phyloP scores from a whole-genome alignment of 2,888 invertebrate species.

The Epistrophella euchroma region DNA sequence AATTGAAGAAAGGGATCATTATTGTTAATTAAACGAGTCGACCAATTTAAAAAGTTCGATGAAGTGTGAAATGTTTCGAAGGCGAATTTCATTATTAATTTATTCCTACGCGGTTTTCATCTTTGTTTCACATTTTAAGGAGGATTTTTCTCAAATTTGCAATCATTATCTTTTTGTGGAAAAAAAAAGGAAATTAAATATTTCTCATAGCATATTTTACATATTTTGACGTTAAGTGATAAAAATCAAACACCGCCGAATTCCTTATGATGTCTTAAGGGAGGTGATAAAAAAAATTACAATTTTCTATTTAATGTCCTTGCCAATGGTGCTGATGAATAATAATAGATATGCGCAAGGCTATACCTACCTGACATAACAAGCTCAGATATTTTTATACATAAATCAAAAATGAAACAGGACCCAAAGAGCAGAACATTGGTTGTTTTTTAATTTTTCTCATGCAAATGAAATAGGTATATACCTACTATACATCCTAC shows the following conservation, averaged over 20 bases:
- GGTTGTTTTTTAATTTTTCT: background rate
- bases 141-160: background rate
- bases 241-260: background rate
- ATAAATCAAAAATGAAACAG: conserved; percentile 25
- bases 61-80: background rate
- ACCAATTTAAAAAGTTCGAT: background rate
- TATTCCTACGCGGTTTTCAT: background rate
- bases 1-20: too few relatives aligned
- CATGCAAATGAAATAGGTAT: conserved; percentile 12
- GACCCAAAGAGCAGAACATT: background rate
- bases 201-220: conserved; percentile 13
- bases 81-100: background rate
- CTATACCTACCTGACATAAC: background rate
- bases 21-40: background rate
- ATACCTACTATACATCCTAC: background rate
- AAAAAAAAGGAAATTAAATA: conserved; percentile 1
- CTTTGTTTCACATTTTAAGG: background rate
- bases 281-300: conserved; percentile 10
- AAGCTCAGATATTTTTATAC: background rate
- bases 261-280: background rate
- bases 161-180: background rate
- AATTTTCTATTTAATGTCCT: conserved; percentile 13
- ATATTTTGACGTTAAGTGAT: conserved; percentile 23
- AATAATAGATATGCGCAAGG: background rate
- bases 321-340: conserved; percentile 30